phyloP scores from a whole-genome alignment of 2,888 invertebrate genomes.

The Pedicia rivosa region DNA sequence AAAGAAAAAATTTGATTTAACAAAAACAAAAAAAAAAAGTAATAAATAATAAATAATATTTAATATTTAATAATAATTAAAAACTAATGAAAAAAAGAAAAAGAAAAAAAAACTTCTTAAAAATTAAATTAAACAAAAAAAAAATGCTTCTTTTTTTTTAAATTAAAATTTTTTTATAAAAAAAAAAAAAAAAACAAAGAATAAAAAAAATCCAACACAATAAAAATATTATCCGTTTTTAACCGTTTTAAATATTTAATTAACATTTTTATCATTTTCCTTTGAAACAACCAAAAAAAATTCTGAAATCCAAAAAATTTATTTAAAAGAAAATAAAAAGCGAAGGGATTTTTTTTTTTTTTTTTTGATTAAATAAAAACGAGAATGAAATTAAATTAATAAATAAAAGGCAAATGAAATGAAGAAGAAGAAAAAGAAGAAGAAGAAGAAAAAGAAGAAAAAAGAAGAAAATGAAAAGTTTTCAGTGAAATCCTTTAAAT shows the following conservation, averaged over 20 bases:
- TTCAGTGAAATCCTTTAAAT: too few relatives aligned
- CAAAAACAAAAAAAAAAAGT: conserved; percentile 1
- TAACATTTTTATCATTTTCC: neutral
- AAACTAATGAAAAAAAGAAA: too few relatives aligned
- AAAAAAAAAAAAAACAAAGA: too few relatives aligned
- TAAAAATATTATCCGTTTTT: neutral
- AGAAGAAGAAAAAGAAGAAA: too few relatives aligned
- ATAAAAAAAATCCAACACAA: too few relatives aligned
- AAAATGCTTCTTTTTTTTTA: neutral
- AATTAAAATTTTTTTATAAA: too few relatives aligned
- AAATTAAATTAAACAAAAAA: neutral
- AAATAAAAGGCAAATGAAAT: neutral
- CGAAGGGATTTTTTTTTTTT: too few relatives aligned
- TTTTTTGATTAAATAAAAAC: too few relatives aligned
- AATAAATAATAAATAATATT: neutral
- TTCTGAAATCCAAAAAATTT: neutral
- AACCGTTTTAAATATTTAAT: neutral
- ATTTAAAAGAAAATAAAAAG: neutral
- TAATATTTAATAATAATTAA: neutral
- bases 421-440: neutral
- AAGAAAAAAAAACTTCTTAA: too few relatives aligned
- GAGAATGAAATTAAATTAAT: neutral
- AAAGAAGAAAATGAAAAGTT: too few relatives aligned
- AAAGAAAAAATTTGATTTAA: conserved; percentile 1
- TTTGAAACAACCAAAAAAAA: neutral